Base-by-base conservation (phyloP, 2,113 vertebrate genomes). In the Chlamydotis undulata region DNA sequence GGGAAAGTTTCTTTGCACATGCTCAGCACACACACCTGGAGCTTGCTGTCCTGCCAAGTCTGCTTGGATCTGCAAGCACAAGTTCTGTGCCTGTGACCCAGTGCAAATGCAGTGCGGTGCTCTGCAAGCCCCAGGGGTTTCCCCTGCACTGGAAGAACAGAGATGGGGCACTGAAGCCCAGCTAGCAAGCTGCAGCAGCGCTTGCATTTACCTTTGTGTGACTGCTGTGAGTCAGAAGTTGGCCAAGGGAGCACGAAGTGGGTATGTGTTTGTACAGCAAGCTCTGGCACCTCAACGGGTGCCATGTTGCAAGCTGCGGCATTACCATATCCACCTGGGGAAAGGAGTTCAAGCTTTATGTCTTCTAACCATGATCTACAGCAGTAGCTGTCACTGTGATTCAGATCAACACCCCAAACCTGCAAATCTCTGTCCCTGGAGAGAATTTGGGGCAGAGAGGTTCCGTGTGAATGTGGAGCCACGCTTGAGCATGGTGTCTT, bases 161-260 rank as follows among this genome's bases (percentile, higher is more conserved):
- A 41, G 52, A 19, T 47, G 37, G 39, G 25, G 5, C 15, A 31
- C 23, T 60, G 35, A 29, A 56, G 47, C 35, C 43, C 41, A 39
- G 52, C 18, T 19, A n/a, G 45, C 26, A 65, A 83, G 53, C 29
- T 92, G 23, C 3, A 9, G 41, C 78, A 76, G 74, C 31, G 4
- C n/a, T 80, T 2, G 1, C 2, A 0, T 77, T 83, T 67, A 16
- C 25, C 24, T 47, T 23, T 55, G 37, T 3, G 4, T 85, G 50
- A 43, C 41, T 43, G 19, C 75, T 89, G 26, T 63, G 67, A 92
- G 90, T 92, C 71, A 83, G 70, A 68, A 70, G 47, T 26, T 94
- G 89, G 65, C 83, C 53, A 25, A 31, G 59, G 26, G 52, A 53
- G 26, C 26, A 53, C 8, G 14, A 15, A 53, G 26, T 14, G 6